Evolutionary conservation across 2,797 vertebrate species (phyloP), one percentile per base, ranked within the genome.

Genomic region (Myotis planiceps): DNA sequence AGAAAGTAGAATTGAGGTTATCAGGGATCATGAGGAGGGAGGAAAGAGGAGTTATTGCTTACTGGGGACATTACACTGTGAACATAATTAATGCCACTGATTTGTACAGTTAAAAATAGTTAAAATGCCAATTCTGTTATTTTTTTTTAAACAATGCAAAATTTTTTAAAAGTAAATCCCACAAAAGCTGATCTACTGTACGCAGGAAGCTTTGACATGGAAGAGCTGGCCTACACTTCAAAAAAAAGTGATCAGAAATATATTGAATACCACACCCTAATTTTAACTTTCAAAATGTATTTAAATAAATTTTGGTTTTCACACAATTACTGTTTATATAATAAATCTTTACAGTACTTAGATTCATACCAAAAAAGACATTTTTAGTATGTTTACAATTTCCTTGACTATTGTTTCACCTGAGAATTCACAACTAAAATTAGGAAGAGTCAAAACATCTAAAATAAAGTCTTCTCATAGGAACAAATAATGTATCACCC

Each of bases 401-500:
- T 92, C 76, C 53, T 76, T 71, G 34, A 75, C 39, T 78, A 74
- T 19, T 90, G 49, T 60, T 93, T 92, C 82, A 86, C 53, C n/a
- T 75, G 21, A 69, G 16, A 78, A 79, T 69, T 86, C 84, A 47
- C 58, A 95, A 71, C 51, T 76, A 92, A 90, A 94, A 90, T 75
- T 53, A 88, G 86, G 34, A 90, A 81, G 19, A 66, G 25, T 51
- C 42, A 95, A 88, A 96, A 89, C 60, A n/a, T 63, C 60, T 63
- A 63, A 83, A 94, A 93, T 23, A 84, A 72, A n/a, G 65, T 29
- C 74, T 49, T 60, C 82, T 58, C 27, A 4, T n/a, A 51, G 34
- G 37, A 96, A 96, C 27, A 94, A 90, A 92, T 74, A 87, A 94
- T 84, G 66, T 47, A 90, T 55, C 63, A 93, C 32, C 75, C 47